Conservation (phyloP, 2,113 vertebrate genomes). For the Silurus asotus region DNA sequence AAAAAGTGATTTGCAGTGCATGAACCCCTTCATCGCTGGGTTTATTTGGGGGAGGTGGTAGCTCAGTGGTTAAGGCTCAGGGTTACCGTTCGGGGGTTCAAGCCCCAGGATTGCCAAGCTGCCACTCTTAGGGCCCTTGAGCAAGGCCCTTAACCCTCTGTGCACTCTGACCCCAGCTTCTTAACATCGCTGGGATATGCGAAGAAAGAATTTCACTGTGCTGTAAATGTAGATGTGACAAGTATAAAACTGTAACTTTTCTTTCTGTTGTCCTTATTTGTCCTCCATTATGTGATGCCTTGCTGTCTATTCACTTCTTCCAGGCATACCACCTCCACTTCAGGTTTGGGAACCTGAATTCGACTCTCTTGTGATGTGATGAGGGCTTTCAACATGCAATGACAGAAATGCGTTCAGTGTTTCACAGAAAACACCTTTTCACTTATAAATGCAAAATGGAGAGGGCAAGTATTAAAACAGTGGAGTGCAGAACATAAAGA, state of each 20-base stretch:
- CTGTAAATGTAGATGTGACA: no score
- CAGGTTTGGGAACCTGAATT: not conserved
- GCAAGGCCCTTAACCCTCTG: no score
- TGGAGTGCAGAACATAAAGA: not conserved
- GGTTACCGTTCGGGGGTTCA: no score
- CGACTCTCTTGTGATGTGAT: not conserved
- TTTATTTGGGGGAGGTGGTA: not conserved
- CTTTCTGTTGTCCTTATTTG: not conserved
- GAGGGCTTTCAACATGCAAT: not conserved
- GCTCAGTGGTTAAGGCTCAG: no score
- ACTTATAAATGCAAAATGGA: not conserved
- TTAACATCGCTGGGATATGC: no score
- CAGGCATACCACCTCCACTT: not conserved
- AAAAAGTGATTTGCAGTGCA: not conserved
- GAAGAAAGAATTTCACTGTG: no score
- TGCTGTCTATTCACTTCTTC: not conserved
- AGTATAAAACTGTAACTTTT: no score
- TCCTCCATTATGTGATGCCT: not conserved
- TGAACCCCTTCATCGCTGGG: not conserved
- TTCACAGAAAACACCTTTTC: not conserved
- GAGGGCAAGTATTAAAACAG: not conserved
- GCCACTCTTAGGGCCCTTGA: no score
- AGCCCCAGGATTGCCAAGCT: no score
- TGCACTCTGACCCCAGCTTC: no score
- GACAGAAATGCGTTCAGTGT: not conserved